phyloP scores from a whole-genome alignment of 2,797 vertebrate species.

The Melanotaenia boesemani region DNA sequence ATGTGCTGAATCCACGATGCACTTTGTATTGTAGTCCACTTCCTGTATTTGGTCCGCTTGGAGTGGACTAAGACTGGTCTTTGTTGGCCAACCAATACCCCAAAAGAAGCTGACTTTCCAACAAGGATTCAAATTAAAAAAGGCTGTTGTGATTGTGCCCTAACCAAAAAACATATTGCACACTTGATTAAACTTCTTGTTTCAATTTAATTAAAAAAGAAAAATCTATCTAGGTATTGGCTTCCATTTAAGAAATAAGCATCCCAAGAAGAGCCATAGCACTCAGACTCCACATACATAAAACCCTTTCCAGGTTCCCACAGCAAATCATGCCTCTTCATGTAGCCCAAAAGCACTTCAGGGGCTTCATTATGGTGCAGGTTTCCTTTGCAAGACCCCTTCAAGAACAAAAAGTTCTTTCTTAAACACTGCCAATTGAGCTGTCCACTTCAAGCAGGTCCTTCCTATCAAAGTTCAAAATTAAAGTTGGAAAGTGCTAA shows the following conservation, averaged over 20 bases:
- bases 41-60: no score
- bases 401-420: conserved; percentile 76
- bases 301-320: conserved; percentile 64
- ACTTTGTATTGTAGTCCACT: no score
- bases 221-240: no score
- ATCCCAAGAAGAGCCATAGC: not conserved
- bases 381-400: conserved; percentile 69
- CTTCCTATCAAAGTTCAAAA: conserved; percentile 43
- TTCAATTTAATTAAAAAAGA: no score
- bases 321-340: conserved; percentile 81
- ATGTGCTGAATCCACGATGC: no score
- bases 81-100: no score
- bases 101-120: no score
- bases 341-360: conserved; percentile 75
- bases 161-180: no score
- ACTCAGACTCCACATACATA: conserved; percentile 21
- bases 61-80: no score
- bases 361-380: conserved; percentile 83
- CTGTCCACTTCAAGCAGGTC: conserved; percentile 25
- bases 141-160: no score
- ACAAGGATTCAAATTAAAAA: no score
- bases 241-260: not conserved
- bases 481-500: conserved; percentile 25
- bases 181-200: no score
- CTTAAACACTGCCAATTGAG: conserved; percentile 33